Percentiles rank a stretch among this genome's conserved stretches.
These are phyloP conservation scores for Carassius gibelio DNA, from an alignment of 2,113 vertebrate genomes.

Conservation along the genomic window DNA sequence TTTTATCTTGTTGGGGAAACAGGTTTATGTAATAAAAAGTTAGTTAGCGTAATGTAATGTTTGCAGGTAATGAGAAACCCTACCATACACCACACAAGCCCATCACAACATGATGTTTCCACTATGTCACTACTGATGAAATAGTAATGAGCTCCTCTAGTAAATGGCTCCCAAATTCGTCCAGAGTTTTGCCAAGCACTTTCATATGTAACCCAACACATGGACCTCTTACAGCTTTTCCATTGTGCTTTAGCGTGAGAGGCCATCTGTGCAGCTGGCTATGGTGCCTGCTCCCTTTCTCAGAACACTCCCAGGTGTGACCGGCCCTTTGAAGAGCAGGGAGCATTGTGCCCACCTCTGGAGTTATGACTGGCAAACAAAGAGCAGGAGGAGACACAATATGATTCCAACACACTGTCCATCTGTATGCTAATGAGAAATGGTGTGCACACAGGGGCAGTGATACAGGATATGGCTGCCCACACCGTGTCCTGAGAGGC, in stretches of 20 bases:
- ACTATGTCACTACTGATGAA: constrained; percentile 38
- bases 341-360: constrained; percentile 61
- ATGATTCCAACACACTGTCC: constrained; percentile 67
- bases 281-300: constrained; percentile 60
- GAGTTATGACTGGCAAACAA: constrained; percentile 56
- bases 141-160: constrained; percentile 48
- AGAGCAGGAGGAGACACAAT: constrained; percentile 49
- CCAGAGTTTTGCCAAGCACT: constrained; percentile 47
- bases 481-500: constrained; percentile 37
- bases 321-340: constrained; percentile 62
- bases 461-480: constrained; percentile 52
- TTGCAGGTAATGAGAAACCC: not conserved
- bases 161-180: constrained; percentile 21
- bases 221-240: constrained; percentile 57
- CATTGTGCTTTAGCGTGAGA: constrained; percentile 57
- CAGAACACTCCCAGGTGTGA: constrained; percentile 73
- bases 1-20: not conserved
- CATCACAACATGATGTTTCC: constrained; percentile 25
- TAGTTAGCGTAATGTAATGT: not conserved
- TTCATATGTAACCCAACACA: constrained; percentile 77
- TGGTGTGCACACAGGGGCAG: constrained; percentile 29
- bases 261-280: constrained; percentile 67
- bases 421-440: constrained; percentile 71
- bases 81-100: not conserved
- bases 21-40: not conserved